These are phyloP conservation scores for Lochmaea crataegi DNA, from an alignment of 2,888 invertebrate genomes.

Conservation along the genomic window DNA sequence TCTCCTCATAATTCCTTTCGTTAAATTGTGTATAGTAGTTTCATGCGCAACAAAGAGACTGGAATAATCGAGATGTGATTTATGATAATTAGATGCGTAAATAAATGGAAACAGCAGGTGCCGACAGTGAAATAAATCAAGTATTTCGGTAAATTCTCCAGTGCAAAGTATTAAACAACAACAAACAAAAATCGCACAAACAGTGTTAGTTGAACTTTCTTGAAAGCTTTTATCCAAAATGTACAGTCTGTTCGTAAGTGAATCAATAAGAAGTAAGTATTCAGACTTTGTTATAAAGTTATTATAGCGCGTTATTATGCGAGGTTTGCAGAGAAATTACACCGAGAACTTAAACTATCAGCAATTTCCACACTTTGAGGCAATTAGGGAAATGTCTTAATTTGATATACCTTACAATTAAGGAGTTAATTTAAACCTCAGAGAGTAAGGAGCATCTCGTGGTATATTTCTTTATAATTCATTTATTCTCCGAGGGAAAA, in stretches of 20 bases:
- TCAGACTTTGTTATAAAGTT: slow-evolving; percentile 41
- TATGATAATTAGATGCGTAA: too few species aligned
- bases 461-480: slow-evolving; percentile 21
- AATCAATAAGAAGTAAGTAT: slow-evolving; percentile 29
- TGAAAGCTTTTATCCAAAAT: not conserved
- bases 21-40: too few species aligned
- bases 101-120: too few species aligned
- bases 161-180: too few species aligned
- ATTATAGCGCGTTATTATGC: slow-evolving; percentile 38
- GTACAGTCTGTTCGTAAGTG: not conserved
- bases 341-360: slow-evolving; percentile 41
- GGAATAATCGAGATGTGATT: too few species aligned
- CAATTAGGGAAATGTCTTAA: slow-evolving; percentile 44
- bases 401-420: slow-evolving; percentile 40
- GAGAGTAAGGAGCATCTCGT: slow-evolving; percentile 21
- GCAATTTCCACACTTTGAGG: slow-evolving; percentile 40
- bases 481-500: slow-evolving; percentile 1
- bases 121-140: too few species aligned
- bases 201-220: not conserved
- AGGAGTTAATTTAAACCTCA: slow-evolving; percentile 38
- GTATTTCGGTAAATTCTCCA: too few species aligned
- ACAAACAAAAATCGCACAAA: not conserved
- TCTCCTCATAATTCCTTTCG: too few species aligned
- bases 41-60: too few species aligned
- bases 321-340: slow-evolving; percentile 38